Evolutionary conservation across 2,888 invertebrate genomes (phyloP), one percentile per base, ranked within the genome.

Genomic region (Macaria liturata): DNA sequence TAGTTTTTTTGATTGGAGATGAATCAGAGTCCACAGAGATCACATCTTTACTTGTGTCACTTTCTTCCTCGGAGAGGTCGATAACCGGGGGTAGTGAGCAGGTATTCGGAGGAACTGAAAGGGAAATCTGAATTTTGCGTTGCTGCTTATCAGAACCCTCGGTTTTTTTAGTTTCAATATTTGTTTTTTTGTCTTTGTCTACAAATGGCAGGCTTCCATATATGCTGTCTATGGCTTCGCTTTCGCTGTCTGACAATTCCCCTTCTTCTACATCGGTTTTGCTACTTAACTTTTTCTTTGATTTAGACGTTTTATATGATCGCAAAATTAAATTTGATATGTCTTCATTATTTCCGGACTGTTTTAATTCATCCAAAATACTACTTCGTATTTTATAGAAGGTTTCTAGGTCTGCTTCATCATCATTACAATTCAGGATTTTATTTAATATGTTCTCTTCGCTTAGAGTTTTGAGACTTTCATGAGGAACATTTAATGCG

Each of bases 321-420:
- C 87, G 86, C 39, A 91, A 70, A 68, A 91, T 84, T 49, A 90
- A 78, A 66, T 91, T 89, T 1, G 90, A 87, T 74, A 91, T 89
- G 57, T 91, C 91, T 64, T 90, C 86, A 57, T 80, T 90, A 30
- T 79, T 76, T 30, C 90, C 87, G 0, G 88, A 90, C 43, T 88
- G 81, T 69, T 88, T 86, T 9, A 93, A 74, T 74, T 93, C 92
- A 9, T 86, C 84, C 8, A 92, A 81, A 51, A 93, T 86, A 75
- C 91, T 88, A 32, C 85, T 79, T 64, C 92, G 80, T 43, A 93
- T 72, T 64, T 85, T 88, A 45, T 91, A 84, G 47, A 93, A 75
- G 44, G 93, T 91, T 52, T 84, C 79, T 45, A 93, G 88, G 61
- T 93, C 90, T 54, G 92, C 89, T 62, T 91, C 91, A 56, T 72